These are phyloP conservation scores for Cosmia pyralina DNA, from an alignment of 2,888 invertebrate genomes.

Conservation along the genomic window DNA sequence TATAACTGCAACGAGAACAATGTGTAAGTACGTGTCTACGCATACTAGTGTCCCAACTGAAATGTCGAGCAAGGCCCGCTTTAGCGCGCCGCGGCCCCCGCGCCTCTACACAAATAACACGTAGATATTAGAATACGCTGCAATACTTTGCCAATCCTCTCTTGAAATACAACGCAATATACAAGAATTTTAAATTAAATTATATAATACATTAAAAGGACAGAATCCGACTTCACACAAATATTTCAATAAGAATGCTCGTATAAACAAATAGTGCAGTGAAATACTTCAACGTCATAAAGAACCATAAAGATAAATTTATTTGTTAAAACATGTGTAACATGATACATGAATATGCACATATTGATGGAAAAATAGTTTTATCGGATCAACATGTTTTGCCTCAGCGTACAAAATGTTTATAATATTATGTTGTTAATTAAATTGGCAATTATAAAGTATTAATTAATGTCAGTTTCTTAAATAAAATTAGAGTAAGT, in stretches of 20 bases:
- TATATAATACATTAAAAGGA: not conserved
- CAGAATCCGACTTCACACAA: slow-evolving; percentile 9
- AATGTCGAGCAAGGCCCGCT: slow-evolving; percentile 52
- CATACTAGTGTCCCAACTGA: slow-evolving; percentile 54
- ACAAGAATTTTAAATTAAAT: not conserved
- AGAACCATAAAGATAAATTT: no score
- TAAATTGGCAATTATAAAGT: no score
- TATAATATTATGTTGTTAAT: no score
- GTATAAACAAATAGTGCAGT: slow-evolving; percentile 25
- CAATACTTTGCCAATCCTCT: slow-evolving; percentile 23
- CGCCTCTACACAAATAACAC: slow-evolving; percentile 39
- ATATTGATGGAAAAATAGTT: no score
- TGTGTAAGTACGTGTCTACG: slow-evolving; percentile 62
- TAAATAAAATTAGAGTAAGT: no score
- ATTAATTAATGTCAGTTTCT: no score
- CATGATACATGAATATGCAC: no score
- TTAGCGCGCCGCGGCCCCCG: slow-evolving; percentile 12
- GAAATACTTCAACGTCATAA: slow-evolving; percentile 34
- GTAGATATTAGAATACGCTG: slow-evolving; percentile 35
- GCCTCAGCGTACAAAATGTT: no score
- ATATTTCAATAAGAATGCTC: slow-evolving; percentile 25
- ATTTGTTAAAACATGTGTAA: no score
- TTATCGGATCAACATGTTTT: no score
- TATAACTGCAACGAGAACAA: slow-evolving; percentile 60
- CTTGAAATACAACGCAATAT: slow-evolving; percentile 12